A percentile compares a stretch with the other conserved stretches of the same genome.
Conservation (phyloP, 1,140 invertebrate genomes). For the Aphidius ervi region DNA sequence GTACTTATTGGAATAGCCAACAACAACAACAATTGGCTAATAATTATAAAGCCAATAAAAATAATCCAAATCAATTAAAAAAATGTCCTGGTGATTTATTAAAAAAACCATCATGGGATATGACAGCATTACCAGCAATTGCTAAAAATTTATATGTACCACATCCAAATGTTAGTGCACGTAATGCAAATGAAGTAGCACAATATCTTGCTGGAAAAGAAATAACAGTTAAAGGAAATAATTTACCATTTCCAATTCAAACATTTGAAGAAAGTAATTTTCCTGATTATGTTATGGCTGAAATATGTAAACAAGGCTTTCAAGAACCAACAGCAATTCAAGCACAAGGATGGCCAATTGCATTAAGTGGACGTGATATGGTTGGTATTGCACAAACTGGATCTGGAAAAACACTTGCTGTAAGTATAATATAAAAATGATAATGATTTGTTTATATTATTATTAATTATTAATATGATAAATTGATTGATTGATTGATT, state of each 20-base stretch:
- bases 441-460: neutral
- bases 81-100: slow-evolving; percentile 74
- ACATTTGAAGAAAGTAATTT: slow-evolving; percentile 86
- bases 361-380: slow-evolving; percentile 84
- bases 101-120: slow-evolving; percentile 81
- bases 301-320: slow-evolving; percentile 79
- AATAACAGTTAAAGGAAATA: slow-evolving; percentile 82
- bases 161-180: slow-evolving; percentile 69
- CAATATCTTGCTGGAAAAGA: slow-evolving; percentile 70
- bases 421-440: slow-evolving; percentile 28
- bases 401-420: slow-evolving; percentile 83
- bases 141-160: slow-evolving; percentile 90
- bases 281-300: slow-evolving; percentile 76
- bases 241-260: slow-evolving; percentile 80
- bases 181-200: slow-evolving; percentile 70
- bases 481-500: neutral
- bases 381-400: slow-evolving; percentile 95
- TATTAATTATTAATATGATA: neutral
- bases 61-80: slow-evolving; percentile 42
- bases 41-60: slow-evolving; percentile 30
- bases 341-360: slow-evolving; percentile 89
- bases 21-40: slow-evolving; percentile 30
- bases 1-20: slow-evolving; percentile 50
- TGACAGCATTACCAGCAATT: slow-evolving; percentile 72
- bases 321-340: slow-evolving; percentile 83